Evolutionary conservation across 2,888 invertebrate species (phyloP).

Genomic region (Ceratothoa steindachneri): DNA sequence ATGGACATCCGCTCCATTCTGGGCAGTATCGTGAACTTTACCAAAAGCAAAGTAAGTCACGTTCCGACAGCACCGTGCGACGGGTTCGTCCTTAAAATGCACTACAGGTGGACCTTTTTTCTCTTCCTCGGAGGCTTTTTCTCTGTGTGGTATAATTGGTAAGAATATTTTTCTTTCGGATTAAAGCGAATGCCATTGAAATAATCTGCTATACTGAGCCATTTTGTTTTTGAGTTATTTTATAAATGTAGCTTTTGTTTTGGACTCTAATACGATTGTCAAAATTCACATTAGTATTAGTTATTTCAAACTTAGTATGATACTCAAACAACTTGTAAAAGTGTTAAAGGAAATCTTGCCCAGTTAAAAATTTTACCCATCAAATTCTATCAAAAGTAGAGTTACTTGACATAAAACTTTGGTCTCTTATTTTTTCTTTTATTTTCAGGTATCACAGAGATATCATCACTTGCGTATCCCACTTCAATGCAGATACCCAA

Average conservation of each 20-base stretch:
- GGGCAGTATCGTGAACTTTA: slow-evolving; percentile 46
- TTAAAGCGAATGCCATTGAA: no score
- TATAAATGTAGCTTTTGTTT: no score
- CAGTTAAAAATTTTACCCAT: no score
- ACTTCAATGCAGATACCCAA: slow-evolving; percentile 45
- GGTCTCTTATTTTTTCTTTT: neutral
- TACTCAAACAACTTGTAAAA: no score
- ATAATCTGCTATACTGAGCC: neutral
- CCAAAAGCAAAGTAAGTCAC: slow-evolving; percentile 34
- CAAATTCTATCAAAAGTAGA: no score
- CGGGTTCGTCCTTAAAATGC: slow-evolving; percentile 38
- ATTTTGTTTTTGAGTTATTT: neutral
- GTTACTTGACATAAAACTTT: no score
- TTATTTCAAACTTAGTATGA: no score
- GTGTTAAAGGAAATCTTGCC: no score
- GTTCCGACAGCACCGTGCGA: slow-evolving; percentile 30
- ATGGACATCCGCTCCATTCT: slow-evolving; percentile 47
- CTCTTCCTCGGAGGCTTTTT: slow-evolving; percentile 32
- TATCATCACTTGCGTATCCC: slow-evolving; percentile 40
- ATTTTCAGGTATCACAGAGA: slow-evolving; percentile 35
- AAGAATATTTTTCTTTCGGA: slow-evolving; percentile 9
- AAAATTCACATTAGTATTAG: no score
- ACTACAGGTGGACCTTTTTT: slow-evolving; percentile 45
- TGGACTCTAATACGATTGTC: no score
- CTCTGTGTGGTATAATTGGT: slow-evolving; percentile 46